Evolutionary conservation across 2,113 vertebrate species (phyloP), one percentile per base, ranked within the genome.

Genomic region (Chloroceryle aenea): DNA sequence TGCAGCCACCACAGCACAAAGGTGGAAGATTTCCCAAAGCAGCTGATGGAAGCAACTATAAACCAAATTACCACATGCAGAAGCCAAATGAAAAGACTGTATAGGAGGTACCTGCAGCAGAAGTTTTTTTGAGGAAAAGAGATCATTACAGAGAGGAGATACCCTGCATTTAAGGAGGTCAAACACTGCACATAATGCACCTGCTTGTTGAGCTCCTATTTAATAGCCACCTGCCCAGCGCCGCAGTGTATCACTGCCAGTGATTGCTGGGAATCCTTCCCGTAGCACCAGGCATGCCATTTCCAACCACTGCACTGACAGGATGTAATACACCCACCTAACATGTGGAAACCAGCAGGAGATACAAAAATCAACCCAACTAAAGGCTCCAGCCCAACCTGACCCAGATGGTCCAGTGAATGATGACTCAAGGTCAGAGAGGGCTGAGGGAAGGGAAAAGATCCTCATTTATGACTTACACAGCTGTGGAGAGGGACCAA

Each of bases 21-120:
- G 85, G 82, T 90, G 79, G 72, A 94, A 89, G 83, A 93, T 68
- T 94, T 94, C 93, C 87, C 90, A 89, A 95, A 97, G 87, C 63
- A 80, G 93, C 71, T 91, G 93, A 94, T 74, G 61, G 4, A 88
- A 47, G 72, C 85, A 89, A 94, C 90, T 86, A 93, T 40, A 93
- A 92, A 88, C 34, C 71, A 87, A 91, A 91, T 85, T 74, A 92
- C 48, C 87, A 82, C 79, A 74, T 18, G 82, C 63, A 86, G 62
- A 85, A 90, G 72, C 90, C 93, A 94, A 88, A 83, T 52, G 34
- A 77, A 93, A 96, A 91, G 34, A 69, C 43, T 93, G 59, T 71
- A 30, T 6, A 82, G 83, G 85, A 93, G 34, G 42, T 34, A 93
- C 50, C 62, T 63, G 59, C 58, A 91, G 78, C 78, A 90, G 62